phyloP scores from a whole-genome alignment of 2,113 vertebrate species.

The Lepus americanus region DNA sequence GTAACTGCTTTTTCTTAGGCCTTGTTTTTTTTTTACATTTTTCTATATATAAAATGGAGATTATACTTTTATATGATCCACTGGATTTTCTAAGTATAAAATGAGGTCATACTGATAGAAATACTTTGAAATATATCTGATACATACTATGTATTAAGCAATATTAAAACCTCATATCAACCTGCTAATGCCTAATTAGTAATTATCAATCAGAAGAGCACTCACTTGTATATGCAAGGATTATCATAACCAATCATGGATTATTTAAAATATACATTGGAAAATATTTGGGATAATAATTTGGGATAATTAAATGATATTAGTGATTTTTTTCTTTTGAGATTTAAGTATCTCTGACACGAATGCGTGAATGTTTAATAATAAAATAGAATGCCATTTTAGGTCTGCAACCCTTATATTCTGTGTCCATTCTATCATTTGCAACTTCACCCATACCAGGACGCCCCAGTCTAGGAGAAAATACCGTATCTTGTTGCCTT shows the following conservation, averaged over 20 bases:
- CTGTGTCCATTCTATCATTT: neutral
- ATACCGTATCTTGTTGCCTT: neutral
- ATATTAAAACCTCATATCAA: neutral
- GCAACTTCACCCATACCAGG: accelerated
- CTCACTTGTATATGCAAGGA: neutral
- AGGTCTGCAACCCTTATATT: neutral
- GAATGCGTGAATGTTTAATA: neutral
- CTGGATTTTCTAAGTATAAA: constrained; percentile 18
- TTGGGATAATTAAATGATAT: neutral
- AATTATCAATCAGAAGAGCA: neutral
- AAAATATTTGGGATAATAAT: constrained; percentile 1
- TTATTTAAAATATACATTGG: neutral
- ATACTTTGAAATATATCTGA: neutral
- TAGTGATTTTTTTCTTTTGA: neutral
- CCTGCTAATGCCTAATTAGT: neutral
- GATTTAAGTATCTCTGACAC: neutral
- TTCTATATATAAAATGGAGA: neutral
- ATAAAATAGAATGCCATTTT: neutral
- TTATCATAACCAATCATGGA: neutral
- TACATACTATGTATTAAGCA: neutral
- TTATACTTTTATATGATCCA: neutral
- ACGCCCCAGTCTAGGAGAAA: neutral
- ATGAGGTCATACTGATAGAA: neutral
- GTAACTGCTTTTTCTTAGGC: neutral
- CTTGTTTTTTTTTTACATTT: neutral